Conservation (phyloP, 2,113 vertebrate species). For the Notarius lentiginosus region DNA sequence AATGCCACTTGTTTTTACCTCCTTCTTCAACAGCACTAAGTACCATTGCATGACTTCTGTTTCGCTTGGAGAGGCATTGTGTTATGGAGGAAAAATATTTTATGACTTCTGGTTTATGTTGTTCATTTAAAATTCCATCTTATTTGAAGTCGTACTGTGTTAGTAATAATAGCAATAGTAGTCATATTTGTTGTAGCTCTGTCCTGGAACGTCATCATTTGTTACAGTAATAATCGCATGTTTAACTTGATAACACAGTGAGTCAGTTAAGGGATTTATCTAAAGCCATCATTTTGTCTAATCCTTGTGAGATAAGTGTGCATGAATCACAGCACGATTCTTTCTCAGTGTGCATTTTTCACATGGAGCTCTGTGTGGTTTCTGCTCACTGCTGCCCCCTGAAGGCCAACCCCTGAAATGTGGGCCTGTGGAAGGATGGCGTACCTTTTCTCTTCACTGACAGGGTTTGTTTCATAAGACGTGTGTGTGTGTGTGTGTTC, state of each 20-base stretch:
- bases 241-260: not conserved
- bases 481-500: not conserved
- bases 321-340: not conserved
- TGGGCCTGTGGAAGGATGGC: too few relatives aligned
- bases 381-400: conserved; percentile 54
- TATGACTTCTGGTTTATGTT: not conserved
- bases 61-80: not conserved
- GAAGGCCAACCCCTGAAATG: conserved; percentile 42
- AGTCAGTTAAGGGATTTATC: not conserved
- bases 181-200: not conserved
- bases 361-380: not conserved
- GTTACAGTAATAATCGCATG: not conserved
- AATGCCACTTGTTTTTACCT: not conserved
- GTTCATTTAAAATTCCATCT: not conserved
- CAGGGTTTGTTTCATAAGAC: not conserved
- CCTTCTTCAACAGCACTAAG: not conserved
- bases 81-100: not conserved
- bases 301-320: not conserved
- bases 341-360: not conserved
- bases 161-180: not conserved
- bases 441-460: not conserved
- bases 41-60: not conserved
- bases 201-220: not conserved
- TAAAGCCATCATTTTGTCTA: not conserved
- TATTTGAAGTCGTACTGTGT: not conserved